Conservation (phyloP, 2,888 invertebrate genomes). For the Mesodorylaimus sp. region DNA sequence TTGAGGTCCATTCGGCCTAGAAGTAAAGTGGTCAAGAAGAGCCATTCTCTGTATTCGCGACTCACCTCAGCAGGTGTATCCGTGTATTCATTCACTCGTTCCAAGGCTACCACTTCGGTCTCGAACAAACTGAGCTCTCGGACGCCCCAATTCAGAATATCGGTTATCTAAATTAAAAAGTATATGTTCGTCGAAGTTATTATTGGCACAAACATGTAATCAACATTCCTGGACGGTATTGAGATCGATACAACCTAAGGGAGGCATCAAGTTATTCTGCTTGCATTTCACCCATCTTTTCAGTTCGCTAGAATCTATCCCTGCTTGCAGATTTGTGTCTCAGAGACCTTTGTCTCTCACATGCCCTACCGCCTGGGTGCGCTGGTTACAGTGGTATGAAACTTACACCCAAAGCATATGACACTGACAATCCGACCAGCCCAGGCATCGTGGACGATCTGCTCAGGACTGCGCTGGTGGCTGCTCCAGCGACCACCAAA, state of each 20-base stretch:
- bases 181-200: neutral
- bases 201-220: neutral
- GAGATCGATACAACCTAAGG: no score
- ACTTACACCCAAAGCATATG: slow-evolving; percentile 61
- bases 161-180: slow-evolving; percentile 39
- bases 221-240: no score
- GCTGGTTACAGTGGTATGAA: no score
- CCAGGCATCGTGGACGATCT: slow-evolving; percentile 29
- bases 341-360: no score
- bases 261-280: no score
- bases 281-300: no score
- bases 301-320: no score
- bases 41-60: no score
- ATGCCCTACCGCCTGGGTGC: no score
- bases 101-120: slow-evolving; percentile 33
- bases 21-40: no score
- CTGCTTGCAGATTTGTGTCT: no score
- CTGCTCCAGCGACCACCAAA: slow-evolving; percentile 72
- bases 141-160: slow-evolving; percentile 63
- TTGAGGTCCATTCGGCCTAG: slow-evolving; percentile 11
- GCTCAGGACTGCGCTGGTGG: slow-evolving; percentile 61
- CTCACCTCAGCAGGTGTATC: slow-evolving; percentile 9
- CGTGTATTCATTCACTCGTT: slow-evolving; percentile 11
- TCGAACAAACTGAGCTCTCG: slow-evolving; percentile 82
- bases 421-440: slow-evolving; percentile 64